Evolutionary conservation across 1,140 invertebrate genomes (phyloP), one percentile per base, ranked within the genome.

Genomic region (Pogonognathellus flavescens): DNA sequence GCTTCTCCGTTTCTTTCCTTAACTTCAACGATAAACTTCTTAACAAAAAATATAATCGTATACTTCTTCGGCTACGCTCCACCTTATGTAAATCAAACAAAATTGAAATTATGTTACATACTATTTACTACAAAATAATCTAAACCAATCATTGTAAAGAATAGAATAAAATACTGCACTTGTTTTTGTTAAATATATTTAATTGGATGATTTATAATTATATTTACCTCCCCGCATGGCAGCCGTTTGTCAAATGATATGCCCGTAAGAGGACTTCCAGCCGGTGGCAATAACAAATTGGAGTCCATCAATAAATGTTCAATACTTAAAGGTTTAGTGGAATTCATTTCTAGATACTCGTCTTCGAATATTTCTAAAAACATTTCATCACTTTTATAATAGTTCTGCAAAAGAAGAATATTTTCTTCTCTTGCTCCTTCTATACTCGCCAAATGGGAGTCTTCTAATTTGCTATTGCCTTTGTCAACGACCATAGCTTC

Each of bases 361-460:
- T 99, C 97, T 92, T 99, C 98, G 91, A 99, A 99, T 93, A 99
- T 97, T 90, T 99, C 98, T 50, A 99, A 91, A 92, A 99, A 99
- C 88, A 99, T 97, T 90, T 99, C 98, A 92, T 99, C 98, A 89
- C 96, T 97, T 94, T 98, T 98, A 90, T 98, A 98, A 90, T 98
- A 98, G 92, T 97, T 97, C 57, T 96, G 93, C 1, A 98, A 92
- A 14, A 97, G 92, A 20, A 95, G 93, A 57, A 96, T 97, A 86
- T 96, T 96, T 89, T 97, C 95, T 89, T 96, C 95, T 86, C 94
- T 93, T 8, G 96, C 94, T 72, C 94, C 93, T 90, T 97, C 95
- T 14, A 97, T 93, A 11, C 93, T 92, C 14, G 93, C 93, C 86
- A 93, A 92, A 89, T 95, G 95, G 88, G 93, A 84, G 89, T 95